Base-by-base conservation (phyloP, 2,113 vertebrate genomes). In the Rhinoptilus africanus region DNA sequence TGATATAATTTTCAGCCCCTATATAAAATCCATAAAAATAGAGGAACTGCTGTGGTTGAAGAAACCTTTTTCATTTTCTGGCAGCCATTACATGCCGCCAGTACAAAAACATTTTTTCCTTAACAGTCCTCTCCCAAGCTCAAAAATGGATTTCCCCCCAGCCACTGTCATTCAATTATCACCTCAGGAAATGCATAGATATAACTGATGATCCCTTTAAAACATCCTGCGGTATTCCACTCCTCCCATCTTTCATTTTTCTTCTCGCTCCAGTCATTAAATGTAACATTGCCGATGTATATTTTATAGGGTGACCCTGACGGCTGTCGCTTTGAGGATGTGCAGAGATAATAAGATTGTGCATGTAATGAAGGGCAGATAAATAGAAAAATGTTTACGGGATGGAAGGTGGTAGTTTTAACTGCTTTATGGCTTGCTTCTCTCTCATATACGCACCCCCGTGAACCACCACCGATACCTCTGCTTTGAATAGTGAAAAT, bases 251-350 rank as follows among this genome's bases (percentile, higher is more conserved):
- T 92, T 96, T 98, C 98, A 97, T 98, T 96, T 94, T 80, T 90
- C 71, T 80, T 77, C 96, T 95, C 21, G 7, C 95, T 97, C 80
- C 97, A 64, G 24, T 97, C 98, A 98, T 97, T 95, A 98, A 93
- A 79, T 86, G 97, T 97, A 97, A 91, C 94, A 45, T 64, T 88
- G 98, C 97, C 89, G 23, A 87, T 97, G 97, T 97, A 79, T 98
- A 95, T 98, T 98, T 98, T 97, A 98, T 96, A 93, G 97, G 97
- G 97, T 97, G 98, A 98, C 98, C 98, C 98, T 98, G 98, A 94
- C 50, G 78, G 84, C 93, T 98, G 98, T 97, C 97, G 96, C 96
- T 98, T 96, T 96, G 97, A 97, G 97, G 96, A 81, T 97, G 94
- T 96, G 97, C 92, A 78, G 89, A 96, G 97, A 98, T 98, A 98